Evolutionary conservation across 2,113 vertebrate species (phyloP).

Genomic region (Saccopteryx leptura): DNA sequence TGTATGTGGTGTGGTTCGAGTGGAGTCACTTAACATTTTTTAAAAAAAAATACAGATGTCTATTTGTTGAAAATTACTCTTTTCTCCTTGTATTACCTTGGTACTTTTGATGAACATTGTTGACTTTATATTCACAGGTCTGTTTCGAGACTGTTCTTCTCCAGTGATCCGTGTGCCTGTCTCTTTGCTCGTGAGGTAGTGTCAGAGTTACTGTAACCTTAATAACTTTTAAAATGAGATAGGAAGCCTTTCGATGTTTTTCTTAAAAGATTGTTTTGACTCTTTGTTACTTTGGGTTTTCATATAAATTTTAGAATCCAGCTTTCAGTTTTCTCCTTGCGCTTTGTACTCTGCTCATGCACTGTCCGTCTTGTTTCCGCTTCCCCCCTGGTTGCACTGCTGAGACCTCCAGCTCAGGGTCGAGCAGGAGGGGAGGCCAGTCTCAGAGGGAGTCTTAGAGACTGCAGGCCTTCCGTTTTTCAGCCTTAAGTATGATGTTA

Average conservation of each 20-base stretch:
- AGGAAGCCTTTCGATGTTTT: background rate
- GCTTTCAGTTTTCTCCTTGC: background rate
- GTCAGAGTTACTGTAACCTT: too few species aligned
- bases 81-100: background rate
- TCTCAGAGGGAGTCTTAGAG: background rate
- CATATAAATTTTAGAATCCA: background rate
- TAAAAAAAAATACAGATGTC: background rate
- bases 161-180: background rate
- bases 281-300: background rate
- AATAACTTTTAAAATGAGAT: background rate
- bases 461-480: background rate
- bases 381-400: rapidly evolving
- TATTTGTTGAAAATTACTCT: background rate
- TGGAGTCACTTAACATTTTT: background rate
- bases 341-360: rapidly evolving
- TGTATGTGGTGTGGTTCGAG: background rate
- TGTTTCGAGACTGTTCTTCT: background rate
- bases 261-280: background rate
- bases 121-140: background rate
- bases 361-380: rapidly evolving
- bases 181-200: too few species aligned
- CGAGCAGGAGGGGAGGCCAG: rapidly evolving
- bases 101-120: background rate
- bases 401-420: background rate
- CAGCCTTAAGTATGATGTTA: rapidly evolving